Percentiles rank a stretch among this genome's conserved stretches.
phyloP scores from a whole-genome alignment of 2,797 vertebrate genomes.

The Pogonophryne albipinna region DNA sequence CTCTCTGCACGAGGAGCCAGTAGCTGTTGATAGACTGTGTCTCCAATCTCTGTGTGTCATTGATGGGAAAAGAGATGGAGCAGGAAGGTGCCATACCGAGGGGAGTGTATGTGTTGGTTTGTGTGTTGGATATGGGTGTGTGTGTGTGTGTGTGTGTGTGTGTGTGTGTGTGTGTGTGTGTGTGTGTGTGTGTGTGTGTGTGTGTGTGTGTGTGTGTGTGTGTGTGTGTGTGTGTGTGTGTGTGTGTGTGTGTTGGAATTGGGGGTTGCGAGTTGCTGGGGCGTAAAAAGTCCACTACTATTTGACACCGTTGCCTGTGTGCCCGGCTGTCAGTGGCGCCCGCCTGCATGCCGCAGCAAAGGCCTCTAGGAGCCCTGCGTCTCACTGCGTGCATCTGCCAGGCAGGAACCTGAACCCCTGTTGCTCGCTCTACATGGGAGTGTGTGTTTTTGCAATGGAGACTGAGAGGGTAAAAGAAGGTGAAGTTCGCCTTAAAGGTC shows the following conservation, averaged over 20 bases:
- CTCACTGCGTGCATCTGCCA: conserved; percentile 49
- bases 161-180: conserved; percentile 11
- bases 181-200: conserved; percentile 21
- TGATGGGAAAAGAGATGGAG: conserved; percentile 52
- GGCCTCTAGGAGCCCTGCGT: conserved; percentile 65
- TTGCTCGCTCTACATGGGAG: conserved; percentile 43
- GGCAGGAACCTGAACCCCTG: conserved; percentile 51
- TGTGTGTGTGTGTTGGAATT: conserved; percentile 18
- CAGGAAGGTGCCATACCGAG: background rate
- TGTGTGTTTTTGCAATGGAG: background rate
- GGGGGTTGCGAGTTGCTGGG: conserved; percentile 52
- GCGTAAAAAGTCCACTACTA: conserved; percentile 73
- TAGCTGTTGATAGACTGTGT: conserved; percentile 52
- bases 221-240: conserved; percentile 4
- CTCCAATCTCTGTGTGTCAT: conserved; percentile 49
- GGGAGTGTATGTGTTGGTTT: conserved; percentile 11
- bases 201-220: background rate
- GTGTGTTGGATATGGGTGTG: too few species aligned
- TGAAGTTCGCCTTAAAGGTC: background rate
- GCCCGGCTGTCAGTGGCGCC: conserved; percentile 60
- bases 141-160: conserved; percentile 15
- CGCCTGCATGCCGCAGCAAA: conserved; percentile 53
- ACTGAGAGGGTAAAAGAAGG: background rate
- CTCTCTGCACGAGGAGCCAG: conserved; percentile 33
- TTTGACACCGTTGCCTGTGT: conserved; percentile 70